These are phyloP conservation scores for Papilio helenus DNA, from an alignment of 1,140 invertebrate species.

Conservation along the genomic window DNA sequence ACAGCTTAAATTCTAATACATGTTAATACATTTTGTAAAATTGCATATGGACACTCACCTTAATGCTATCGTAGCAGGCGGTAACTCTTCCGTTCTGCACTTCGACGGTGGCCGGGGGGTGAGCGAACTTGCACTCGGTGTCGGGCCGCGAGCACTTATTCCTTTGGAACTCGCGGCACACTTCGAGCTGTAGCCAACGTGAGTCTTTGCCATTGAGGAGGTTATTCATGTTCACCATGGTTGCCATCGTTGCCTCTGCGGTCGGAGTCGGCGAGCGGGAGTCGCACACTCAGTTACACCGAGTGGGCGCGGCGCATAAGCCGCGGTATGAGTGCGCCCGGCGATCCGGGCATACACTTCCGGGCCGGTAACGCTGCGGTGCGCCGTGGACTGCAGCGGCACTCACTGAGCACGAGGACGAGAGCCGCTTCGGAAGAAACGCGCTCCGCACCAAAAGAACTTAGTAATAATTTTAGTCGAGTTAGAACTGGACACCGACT, in stretches of 20 bases:
- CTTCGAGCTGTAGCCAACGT: conserved; percentile 99
- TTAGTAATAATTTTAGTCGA: conserved; percentile 76
- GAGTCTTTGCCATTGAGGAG: conserved; percentile 99
- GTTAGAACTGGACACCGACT: conserved; percentile 80
- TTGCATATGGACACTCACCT: conserved; percentile 89
- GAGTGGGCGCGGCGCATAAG: conserved; percentile 78
- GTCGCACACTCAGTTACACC: conserved; percentile 69
- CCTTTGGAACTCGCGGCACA: conserved; percentile 99
- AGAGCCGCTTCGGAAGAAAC: conserved; percentile 49
- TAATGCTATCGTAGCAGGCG: conserved; percentile 99
- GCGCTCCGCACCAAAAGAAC: conserved; percentile 55
- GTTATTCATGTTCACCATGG: conserved; percentile 98
- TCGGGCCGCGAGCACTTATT: conserved; percentile 99
- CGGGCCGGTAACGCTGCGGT: conserved; percentile 51
- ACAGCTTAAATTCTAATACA: not conserved
- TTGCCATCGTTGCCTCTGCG: conserved; percentile 87
- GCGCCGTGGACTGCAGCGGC: conserved; percentile 50
- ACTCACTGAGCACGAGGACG: conserved; percentile 57
- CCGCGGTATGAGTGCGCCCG: conserved; percentile 70
- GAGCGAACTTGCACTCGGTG: conserved; percentile 99
- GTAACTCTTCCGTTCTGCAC: conserved; percentile 99
- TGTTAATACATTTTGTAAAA: conserved; percentile 30
- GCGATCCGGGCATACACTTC: conserved; percentile 73
- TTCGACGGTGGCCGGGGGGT: conserved; percentile 99
- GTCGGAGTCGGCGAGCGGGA: conserved; percentile 51